Conservation (phyloP, 2,888 invertebrate species). For the Xestia rhomboidea region DNA sequence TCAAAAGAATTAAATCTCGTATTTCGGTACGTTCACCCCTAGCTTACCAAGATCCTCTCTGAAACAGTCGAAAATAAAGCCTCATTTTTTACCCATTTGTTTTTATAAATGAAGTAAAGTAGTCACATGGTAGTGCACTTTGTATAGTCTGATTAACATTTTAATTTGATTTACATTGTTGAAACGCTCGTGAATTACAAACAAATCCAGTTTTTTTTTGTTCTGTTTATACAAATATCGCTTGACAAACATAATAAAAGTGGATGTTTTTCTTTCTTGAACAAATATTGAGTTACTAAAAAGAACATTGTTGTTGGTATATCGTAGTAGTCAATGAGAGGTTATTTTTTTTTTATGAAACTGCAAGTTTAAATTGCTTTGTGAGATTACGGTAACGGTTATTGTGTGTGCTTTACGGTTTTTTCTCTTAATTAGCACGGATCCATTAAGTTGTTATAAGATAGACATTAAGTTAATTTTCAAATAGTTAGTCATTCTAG, state of each 20-base stretch:
- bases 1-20: slow-evolving; percentile 15
- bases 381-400: slow-evolving; percentile 2
- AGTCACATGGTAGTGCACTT: slow-evolving; percentile 24
- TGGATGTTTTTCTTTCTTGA: slow-evolving; percentile 34
- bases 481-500: neutral
- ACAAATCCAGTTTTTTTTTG: slow-evolving; percentile 36
- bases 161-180: slow-evolving; percentile 46
- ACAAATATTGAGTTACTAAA: slow-evolving; percentile 45
- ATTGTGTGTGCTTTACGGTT: neutral
- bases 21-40: slow-evolving; percentile 20
- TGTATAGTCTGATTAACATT: slow-evolving; percentile 48
- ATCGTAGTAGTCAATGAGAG: neutral
- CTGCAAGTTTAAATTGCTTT: slow-evolving; percentile 11
- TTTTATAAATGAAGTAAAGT: slow-evolving; percentile 10
- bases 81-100: slow-evolving; percentile 2
- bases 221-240: slow-evolving; percentile 35
- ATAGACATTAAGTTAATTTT: neutral
- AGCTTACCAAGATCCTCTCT: slow-evolving; percentile 8
- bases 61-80: neutral
- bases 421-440: slow-evolving; percentile 14
- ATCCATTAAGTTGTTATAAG: slow-evolving; percentile 14
- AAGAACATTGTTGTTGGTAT: slow-evolving; percentile 13
- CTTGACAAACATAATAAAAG: slow-evolving; percentile 42
- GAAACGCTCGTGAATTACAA: slow-evolving; percentile 36
- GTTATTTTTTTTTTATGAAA: slow-evolving; percentile 20